These are phyloP conservation scores for Aphelenchoides bicaudatus DNA, from an alignment of 2,888 invertebrate genomes.

Conservation along the genomic window DNA sequence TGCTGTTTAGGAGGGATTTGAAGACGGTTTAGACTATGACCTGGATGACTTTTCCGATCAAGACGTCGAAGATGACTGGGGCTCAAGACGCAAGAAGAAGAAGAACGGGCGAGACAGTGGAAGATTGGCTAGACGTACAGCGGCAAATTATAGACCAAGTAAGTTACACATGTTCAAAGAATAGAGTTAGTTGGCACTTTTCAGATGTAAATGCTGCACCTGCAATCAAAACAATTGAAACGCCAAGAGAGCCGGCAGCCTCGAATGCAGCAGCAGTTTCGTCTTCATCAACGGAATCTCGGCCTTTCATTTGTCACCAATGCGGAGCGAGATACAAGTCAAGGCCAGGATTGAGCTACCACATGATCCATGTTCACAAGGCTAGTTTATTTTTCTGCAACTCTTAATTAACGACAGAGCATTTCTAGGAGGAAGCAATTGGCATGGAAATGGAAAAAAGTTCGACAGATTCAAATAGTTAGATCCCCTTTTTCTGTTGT, in stretches of 20 bases:
- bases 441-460: conserved; percentile 31
- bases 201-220: too few relatives aligned
- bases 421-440: conserved; percentile 14
- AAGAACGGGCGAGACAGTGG: too few relatives aligned
- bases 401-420: too few relatives aligned
- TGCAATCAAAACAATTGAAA: background rate
- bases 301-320: conserved; percentile 43
- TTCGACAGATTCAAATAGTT: conserved; percentile 23
- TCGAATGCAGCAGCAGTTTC: conserved; percentile 5
- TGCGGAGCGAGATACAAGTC: conserved; percentile 95
- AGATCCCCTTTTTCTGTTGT: conserved; percentile 6
- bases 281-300: background rate
- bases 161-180: too few relatives aligned
- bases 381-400: too few relatives aligned
- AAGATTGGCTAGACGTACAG: too few relatives aligned
- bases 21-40: conserved; percentile 40
- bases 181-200: too few relatives aligned
- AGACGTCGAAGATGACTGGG: conserved; percentile 57
- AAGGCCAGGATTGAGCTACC: conserved; percentile 88
- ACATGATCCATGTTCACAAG: conserved; percentile 76
- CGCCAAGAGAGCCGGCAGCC: conserved; percentile 4
- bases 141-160: too few relatives aligned
- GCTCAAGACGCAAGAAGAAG: conserved; percentile 37
- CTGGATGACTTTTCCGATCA: conserved; percentile 44
- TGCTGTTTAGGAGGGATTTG: conserved; percentile 36